Evolutionary conservation across 2,797 vertebrate genomes (phyloP).

Genomic region (Antennarius maculatus): DNA sequence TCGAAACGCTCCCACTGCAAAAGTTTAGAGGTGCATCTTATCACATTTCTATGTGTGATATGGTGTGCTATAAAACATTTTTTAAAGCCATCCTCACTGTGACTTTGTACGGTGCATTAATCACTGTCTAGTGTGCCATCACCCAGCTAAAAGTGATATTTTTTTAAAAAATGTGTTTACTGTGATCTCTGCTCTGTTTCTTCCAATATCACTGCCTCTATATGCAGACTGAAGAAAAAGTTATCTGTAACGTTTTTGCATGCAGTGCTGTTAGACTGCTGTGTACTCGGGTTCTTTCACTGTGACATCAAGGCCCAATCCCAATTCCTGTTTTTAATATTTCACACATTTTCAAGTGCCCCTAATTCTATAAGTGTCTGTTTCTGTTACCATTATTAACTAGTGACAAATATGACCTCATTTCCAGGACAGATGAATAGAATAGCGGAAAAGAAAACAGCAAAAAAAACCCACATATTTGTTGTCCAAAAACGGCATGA

Average conservation of each 20-base stretch:
- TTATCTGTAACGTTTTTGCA: slow-evolving; percentile 4
- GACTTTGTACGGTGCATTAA: slow-evolving; percentile 39
- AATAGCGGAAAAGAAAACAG: too few relatives aligned
- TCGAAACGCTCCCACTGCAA: slow-evolving; percentile 8
- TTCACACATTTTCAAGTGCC: too few relatives aligned
- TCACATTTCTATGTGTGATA: slow-evolving; percentile 25
- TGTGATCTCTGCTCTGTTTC: slow-evolving; percentile 22
- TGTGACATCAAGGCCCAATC: slow-evolving; percentile 46
- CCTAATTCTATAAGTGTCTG: too few relatives aligned
- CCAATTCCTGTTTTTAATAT: too few relatives aligned
- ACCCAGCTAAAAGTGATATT: slow-evolving; percentile 12
- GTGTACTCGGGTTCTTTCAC: slow-evolving; percentile 43
- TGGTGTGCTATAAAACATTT: slow-evolving; percentile 28
- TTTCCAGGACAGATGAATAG: too few relatives aligned
- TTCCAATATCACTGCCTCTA: slow-evolving; percentile 17
- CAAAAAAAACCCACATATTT: too few relatives aligned
- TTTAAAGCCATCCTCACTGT: slow-evolving; percentile 45
- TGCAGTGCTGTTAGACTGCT: slow-evolving; percentile 23
- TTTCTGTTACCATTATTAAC: too few relatives aligned
- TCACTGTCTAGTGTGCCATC: slow-evolving; percentile 29
- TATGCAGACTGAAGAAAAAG: neutral
- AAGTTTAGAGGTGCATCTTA: slow-evolving; percentile 16
- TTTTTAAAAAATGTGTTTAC: slow-evolving; percentile 20
- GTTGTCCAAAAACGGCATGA: neutral
- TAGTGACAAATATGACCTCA: too few relatives aligned